Conservation (phyloP, 2,797 vertebrate species). For the Petrocephalus schoutedeni region DNA sequence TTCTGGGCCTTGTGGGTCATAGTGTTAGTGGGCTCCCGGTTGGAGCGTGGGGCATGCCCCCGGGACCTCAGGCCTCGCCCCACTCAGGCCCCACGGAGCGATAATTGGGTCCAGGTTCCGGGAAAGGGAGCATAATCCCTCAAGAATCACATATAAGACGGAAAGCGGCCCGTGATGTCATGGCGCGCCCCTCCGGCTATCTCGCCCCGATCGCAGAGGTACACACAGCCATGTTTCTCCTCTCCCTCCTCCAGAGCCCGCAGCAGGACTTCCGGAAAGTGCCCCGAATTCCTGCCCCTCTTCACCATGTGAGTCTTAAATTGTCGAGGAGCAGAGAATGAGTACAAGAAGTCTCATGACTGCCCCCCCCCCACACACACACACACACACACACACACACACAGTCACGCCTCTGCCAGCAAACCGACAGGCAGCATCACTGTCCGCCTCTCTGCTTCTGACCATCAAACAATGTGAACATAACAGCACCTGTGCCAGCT, state of each 20-base stretch:
- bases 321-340: neutral
- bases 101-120: constrained; percentile 40
- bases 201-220: constrained; percentile 29
- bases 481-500: neutral
- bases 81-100: constrained; percentile 5
- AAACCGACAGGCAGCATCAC: neutral
- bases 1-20: neutral
- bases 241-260: neutral
- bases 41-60: neutral
- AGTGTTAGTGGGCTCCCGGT: neutral
- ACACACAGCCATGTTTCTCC: neutral
- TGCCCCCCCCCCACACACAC: neutral
- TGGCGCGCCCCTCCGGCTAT: constrained; percentile 37
- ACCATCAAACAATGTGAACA: neutral
- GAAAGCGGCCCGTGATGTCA: constrained; percentile 40
- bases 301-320: neutral
- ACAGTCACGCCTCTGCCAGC: neutral
- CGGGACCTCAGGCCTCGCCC: constrained; percentile 6
- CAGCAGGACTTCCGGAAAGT: neutral
- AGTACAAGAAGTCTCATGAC: neutral
- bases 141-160: constrained; percentile 34
- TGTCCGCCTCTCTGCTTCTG: neutral
- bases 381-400: neutral
- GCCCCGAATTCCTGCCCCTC: neutral
- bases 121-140: constrained; percentile 38